A percentile compares a stretch with the other conserved stretches of the same genome.
These are phyloP conservation scores for Lonchura striata DNA, from an alignment of 2,113 vertebrate species.

Conservation along the genomic window DNA sequence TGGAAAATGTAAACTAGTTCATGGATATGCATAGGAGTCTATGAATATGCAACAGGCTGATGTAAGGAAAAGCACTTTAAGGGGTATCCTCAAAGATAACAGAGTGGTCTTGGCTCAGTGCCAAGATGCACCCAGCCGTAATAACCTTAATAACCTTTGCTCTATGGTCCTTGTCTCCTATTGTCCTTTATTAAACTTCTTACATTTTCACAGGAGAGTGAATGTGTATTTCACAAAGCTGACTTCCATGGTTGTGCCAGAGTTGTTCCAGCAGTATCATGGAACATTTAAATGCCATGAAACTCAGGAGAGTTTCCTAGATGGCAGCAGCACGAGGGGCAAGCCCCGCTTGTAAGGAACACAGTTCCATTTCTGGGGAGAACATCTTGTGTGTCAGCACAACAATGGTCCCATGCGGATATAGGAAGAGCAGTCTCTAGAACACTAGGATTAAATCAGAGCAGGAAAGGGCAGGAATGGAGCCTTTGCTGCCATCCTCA, in stretches of 20 bases:
- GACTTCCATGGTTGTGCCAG: not conserved
- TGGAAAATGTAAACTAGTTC: too few species aligned
- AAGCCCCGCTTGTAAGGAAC: not conserved
- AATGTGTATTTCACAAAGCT: too few species aligned
- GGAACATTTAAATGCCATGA: not conserved
- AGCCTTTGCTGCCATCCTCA: not conserved
- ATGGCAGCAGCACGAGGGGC: not conserved
- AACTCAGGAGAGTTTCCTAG: not conserved
- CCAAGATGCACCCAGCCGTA: too few species aligned
- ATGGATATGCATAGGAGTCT: too few species aligned
- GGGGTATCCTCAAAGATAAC: too few species aligned
- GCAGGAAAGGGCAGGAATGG: not conserved
- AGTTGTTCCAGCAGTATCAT: not conserved
- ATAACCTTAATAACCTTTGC: too few species aligned
- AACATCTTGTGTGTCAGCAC: not conserved
- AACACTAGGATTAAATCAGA: not conserved
- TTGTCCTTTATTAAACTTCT: too few species aligned
- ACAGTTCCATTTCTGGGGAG: not conserved
- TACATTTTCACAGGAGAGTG: too few species aligned
- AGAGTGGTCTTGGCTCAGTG: too few species aligned
- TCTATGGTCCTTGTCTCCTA: too few species aligned
- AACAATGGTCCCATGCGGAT: not conserved
- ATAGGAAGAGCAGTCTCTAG: not conserved
- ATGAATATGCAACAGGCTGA: too few species aligned
- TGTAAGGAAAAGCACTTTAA: too few species aligned